Conservation (phyloP, 2,113 vertebrate species). For the Rhadina sibilatrix region DNA sequence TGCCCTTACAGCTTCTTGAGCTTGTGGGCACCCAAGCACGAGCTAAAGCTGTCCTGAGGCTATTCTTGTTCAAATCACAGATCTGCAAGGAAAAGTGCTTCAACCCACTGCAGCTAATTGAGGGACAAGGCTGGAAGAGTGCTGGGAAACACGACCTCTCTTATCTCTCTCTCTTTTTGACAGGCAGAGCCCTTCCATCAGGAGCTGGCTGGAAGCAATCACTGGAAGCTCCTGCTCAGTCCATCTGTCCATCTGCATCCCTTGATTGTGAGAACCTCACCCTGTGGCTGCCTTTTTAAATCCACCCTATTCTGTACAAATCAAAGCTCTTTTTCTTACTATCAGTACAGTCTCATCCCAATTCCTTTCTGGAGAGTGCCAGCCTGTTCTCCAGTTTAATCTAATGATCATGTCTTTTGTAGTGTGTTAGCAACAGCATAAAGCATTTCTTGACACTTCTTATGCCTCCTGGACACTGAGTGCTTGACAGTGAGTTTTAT, state of each 20-base stretch:
- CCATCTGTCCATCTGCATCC: neutral
- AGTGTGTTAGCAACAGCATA: slow-evolving; percentile 47
- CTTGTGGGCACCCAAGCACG: neutral
- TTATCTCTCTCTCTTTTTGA: neutral
- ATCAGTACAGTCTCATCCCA: neutral
- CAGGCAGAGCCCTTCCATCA: neutral
- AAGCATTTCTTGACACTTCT: slow-evolving; percentile 45
- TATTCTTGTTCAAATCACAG: neutral
- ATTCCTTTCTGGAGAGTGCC: neutral
- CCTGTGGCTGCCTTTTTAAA: neutral
- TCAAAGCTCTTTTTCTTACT: neutral
- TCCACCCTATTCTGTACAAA: neutral
- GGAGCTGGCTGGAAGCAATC: neutral
- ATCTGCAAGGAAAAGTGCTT: neutral
- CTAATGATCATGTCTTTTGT: slow-evolving; percentile 27
- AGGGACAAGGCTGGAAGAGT: neutral
- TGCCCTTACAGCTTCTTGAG: neutral
- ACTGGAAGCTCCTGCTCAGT: neutral
- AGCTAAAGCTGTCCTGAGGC: neutral
- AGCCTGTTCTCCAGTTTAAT: slow-evolving; percentile 30
- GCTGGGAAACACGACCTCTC: neutral
- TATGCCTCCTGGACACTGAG: slow-evolving; percentile 28
- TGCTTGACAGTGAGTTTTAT: slow-evolving; percentile 36
- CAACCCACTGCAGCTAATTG: neutral
- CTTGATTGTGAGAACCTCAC: neutral